Percentiles rank a stretch among this genome's conserved stretches.
Evolutionary conservation across 2,113 vertebrate species (phyloP).

Genomic region (Onychostoma macrolepis): DNA sequence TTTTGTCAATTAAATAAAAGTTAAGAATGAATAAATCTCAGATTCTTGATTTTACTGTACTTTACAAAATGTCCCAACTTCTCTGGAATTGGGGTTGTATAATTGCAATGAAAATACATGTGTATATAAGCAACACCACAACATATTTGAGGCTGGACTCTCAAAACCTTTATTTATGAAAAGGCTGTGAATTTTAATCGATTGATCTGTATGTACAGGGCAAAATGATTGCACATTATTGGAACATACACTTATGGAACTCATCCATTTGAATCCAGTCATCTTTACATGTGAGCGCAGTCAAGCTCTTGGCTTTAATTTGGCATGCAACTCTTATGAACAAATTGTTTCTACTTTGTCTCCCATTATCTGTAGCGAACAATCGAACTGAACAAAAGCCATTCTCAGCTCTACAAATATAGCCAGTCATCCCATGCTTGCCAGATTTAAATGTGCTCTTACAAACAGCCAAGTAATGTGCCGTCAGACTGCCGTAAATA

Average conservation of each 20-base stretch:
- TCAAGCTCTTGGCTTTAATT: not conserved
- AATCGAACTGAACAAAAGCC: constrained; percentile 15
- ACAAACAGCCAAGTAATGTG: constrained; percentile 48
- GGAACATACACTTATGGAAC: not conserved
- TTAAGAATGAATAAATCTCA: too few species aligned
- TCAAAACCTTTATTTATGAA: not conserved
- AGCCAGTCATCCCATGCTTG: constrained; percentile 25
- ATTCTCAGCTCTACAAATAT: constrained; percentile 1
- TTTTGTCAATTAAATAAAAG: too few species aligned
- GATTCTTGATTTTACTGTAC: too few species aligned
- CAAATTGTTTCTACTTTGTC: constrained; percentile 20
- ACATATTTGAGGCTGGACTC: not conserved
- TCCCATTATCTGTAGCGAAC: constrained; percentile 17
- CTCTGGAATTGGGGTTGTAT: not conserved
- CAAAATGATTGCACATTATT: constrained; percentile 7
- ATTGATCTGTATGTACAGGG: not conserved
- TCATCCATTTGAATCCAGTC: not conserved
- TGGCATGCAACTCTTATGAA: not conserved
- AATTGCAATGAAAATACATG: not conserved
- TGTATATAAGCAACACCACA: not conserved
- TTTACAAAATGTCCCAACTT: too few species aligned
- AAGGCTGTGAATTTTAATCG: not conserved
- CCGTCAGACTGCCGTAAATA: constrained; percentile 43
- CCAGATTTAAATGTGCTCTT: constrained; percentile 44
- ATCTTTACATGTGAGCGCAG: not conserved